Conservation (phyloP, 2,797 vertebrate genomes). For the Karalla daura region DNA sequence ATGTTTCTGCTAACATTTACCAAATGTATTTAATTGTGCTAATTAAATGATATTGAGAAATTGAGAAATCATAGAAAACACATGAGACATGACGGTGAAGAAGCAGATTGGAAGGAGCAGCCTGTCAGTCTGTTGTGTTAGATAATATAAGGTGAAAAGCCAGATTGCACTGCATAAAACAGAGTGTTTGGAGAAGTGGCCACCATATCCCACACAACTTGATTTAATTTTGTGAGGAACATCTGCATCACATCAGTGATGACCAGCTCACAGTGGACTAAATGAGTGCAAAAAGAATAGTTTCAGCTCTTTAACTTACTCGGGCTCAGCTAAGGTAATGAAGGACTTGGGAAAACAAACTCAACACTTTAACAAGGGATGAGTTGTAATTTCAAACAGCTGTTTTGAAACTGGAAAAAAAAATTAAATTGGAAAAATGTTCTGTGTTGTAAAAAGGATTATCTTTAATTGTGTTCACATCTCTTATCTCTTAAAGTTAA, state of each 20-base stretch:
- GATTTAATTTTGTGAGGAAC: not conserved
- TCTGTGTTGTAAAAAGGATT: constrained; percentile 7
- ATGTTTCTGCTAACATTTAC: constrained; percentile 31
- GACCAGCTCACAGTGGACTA: constrained; percentile 10
- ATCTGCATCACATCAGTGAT: constrained; percentile 22
- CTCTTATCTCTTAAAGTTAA: not conserved
- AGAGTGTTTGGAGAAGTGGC: constrained; percentile 1
- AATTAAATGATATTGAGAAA: constrained; percentile 6
- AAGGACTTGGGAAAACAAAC: constrained; percentile 32
- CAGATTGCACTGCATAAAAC: not conserved
- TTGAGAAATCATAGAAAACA: constrained; percentile 20
- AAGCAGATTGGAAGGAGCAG: not conserved
- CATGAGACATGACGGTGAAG: not conserved
- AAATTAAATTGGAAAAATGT: too few species aligned
- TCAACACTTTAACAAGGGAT: constrained; percentile 10
- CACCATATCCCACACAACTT: constrained; percentile 14
- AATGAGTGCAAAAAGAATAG: constrained; percentile 23
- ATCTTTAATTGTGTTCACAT: constrained; percentile 6
- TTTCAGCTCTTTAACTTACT: too few species aligned
- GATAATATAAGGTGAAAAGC: not conserved
- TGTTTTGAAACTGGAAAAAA: too few species aligned
- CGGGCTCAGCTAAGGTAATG: too few species aligned
- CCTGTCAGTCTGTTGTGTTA: not conserved
- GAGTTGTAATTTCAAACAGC: constrained; percentile 22
- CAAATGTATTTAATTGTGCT: constrained; percentile 25